Evolutionary conservation across 1,140 invertebrate genomes (phyloP), one percentile per base, ranked within the genome.

Genomic region (Holcopasites calliopsidis): DNA sequence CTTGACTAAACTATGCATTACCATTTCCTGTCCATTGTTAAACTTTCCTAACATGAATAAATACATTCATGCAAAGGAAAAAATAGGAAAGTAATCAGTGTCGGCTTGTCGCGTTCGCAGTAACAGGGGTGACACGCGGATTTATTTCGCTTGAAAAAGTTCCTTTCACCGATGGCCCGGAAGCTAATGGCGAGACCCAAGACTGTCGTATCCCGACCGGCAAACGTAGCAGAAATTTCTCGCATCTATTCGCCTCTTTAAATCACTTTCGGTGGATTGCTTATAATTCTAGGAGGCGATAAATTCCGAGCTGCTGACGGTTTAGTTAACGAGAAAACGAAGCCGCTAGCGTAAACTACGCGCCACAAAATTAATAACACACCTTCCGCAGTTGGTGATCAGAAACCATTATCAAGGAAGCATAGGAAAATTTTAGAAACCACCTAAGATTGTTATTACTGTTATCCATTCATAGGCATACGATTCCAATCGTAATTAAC

Each of bases 241-340:
- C 50, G 71, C 50, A 66, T 66, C 50, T 44, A 66, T 66, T 47
- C 50, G n/a, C 50, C 28, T 55, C 71, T 74, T 74, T 74, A 74
- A 74, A 74, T 74, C 71, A 74, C 62, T 66, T 74, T 74, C 62
- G 50, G 61, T 55, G 71, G 62, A 74, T 74, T 55, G 71, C 71
- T 74, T 74, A 74, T 74, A 74, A 74, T 74, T 74, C 71, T 33
- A 7, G 23, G 13, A 21, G 6, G 33, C 62, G 38, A 74, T 74
- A 74, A 74, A 74, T 74, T 66, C 21, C 23, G 6, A 7, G 7
- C 11, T 23, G 38, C 11, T 74, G 71, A 74, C 71, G 71, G 61
- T 74, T 74, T 44, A 35, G 38, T 74, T 66, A 74, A 74, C 62
- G 71, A 74, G 71, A 74, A 74, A 74, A 66, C 71, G 71, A 66